Evolutionary conservation across 2,797 vertebrate species (phyloP).

Genomic region (Paramormyrops hopkinsi): DNA sequence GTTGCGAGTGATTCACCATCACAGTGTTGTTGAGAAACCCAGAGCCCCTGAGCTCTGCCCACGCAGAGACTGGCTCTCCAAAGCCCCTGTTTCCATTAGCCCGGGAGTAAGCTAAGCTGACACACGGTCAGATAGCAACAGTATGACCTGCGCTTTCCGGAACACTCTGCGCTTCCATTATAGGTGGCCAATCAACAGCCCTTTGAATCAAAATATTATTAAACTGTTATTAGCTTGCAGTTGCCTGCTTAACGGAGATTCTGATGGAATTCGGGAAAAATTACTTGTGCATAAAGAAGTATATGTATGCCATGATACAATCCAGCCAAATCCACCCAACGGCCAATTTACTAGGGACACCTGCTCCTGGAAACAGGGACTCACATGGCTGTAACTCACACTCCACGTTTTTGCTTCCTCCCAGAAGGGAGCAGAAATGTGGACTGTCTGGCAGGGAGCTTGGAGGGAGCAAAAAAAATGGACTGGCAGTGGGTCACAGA

Average conservation of each 20-base stretch:
- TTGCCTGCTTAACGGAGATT: not conserved
- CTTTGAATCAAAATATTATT: not conserved
- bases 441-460: not conserved
- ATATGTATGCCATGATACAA: not conserved
- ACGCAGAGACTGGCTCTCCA: constrained; percentile 9
- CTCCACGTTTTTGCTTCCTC: not conserved
- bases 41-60: constrained; percentile 29
- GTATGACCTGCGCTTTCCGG: constrained; percentile 35
- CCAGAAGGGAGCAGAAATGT: not conserved
- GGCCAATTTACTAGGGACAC: not conserved
- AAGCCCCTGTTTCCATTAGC: constrained; percentile 37
- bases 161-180: constrained; percentile 32
- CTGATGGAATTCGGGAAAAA: not conserved
- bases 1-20: constrained; percentile 37
- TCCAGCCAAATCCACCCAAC: not conserved
- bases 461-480: not conserved
- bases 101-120: constrained; percentile 37
- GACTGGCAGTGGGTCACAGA: not conserved
- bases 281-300: not conserved
- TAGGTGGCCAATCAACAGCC: constrained; percentile 26
- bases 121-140: constrained; percentile 31
- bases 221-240: not conserved
- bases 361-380: constrained; percentile 33
- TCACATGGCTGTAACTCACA: constrained; percentile 26
- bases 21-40: constrained; percentile 34